Base-by-base conservation (phyloP, 2,888 invertebrate genomes). In the Orthonevra nobilis region DNA sequence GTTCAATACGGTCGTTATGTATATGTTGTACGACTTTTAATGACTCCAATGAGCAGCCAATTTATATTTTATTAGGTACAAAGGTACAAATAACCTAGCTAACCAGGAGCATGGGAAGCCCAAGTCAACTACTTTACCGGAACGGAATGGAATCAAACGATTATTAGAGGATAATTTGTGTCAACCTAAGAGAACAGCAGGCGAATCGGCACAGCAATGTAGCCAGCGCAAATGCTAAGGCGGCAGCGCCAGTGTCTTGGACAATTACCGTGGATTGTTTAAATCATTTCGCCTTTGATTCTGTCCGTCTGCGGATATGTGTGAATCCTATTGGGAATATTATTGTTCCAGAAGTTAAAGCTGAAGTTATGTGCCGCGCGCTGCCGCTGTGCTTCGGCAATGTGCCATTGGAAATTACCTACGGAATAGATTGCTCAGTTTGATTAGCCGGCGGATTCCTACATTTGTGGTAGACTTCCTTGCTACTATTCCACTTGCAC, bases 91-190 rank as follows among this genome's bases (percentile, higher is more conserved):
- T 79, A 79, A 79, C 46, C 72, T 40, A 38, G 20, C 63, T 58
- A 52, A 77, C 52, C 64, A 40, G 38, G 44, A 72, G 52, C 63
- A 48, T 34, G 17, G 56, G 52, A 17, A 64, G 42, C 0, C 50
- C 34, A 28, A 46, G 48, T 28, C 64, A 64, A 54, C 72, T 73
- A 79, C 73, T 66, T 73, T 66, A 73, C 66, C 79, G 79, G 79
- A 79, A 79, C 79, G 79, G 79, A 79, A 79, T 79, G 79, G 79
- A 79, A 79, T 66, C 79, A 73, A 73, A 73, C 73, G 79, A 79
- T 79, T 79, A 79, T 79, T 79, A 79, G 79, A 64, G 73, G 66
- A 79, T 79, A 79, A 79, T 79, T 79, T 79, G 79, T 79, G 79
- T 79, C 79, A 79, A 79, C 73, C 66, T 42, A 60, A 56, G 77